These are phyloP conservation scores for Ophthalmolycus amberensis DNA, from an alignment of 2,113 vertebrate species.

Conservation along the genomic window DNA sequence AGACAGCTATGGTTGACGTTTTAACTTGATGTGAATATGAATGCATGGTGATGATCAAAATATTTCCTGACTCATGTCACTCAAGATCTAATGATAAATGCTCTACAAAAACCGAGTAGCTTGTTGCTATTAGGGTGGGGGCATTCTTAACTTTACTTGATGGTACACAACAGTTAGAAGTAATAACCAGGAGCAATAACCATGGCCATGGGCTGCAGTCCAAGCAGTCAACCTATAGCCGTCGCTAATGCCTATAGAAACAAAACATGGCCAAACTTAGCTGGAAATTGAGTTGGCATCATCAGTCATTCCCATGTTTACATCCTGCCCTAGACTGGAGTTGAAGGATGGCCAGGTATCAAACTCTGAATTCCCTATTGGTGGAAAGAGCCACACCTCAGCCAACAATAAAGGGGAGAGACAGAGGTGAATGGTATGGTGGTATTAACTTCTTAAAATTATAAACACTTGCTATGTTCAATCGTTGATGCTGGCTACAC, in stretches of 20 bases:
- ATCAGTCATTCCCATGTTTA: not conserved
- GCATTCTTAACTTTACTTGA: not conserved
- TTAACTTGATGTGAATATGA: not conserved
- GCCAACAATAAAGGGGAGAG: not conserved
- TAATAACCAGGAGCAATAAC: not conserved
- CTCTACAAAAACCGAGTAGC: not conserved
- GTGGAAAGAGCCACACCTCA: not conserved
- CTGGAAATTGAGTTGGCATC: not conserved
- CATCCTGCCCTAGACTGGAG: not conserved
- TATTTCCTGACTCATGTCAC: not conserved
- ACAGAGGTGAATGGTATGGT: not conserved
- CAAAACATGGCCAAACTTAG: not conserved
- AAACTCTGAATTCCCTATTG: not conserved
- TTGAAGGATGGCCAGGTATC: not conserved
- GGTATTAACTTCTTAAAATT: not conserved
- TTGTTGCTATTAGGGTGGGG: not conserved
- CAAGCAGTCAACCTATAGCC: not conserved
- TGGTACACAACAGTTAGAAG: not conserved
- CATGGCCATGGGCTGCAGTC: not conserved
- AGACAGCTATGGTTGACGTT: not conserved
- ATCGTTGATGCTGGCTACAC: not conserved
- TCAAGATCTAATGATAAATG: not conserved
- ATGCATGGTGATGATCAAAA: not conserved
- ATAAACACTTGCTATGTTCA: not conserved
- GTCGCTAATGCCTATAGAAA: not conserved